Conservation (phyloP, 2,888 invertebrate genomes). For the Crossocerus cetratus region DNA sequence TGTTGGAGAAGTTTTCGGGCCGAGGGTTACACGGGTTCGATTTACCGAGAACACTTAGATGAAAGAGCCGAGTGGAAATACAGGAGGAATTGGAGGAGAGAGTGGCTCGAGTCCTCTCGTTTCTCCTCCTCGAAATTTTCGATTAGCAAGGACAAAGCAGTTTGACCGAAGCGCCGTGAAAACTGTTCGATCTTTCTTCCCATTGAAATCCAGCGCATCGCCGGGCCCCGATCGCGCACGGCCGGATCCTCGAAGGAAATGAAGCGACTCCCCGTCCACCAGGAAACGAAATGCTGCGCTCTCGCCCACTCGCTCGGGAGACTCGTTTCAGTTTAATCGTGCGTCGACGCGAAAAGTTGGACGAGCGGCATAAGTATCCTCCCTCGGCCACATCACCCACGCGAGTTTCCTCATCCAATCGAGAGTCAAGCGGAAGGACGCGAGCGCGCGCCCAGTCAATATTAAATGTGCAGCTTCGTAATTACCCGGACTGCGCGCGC, state of each 20-base stretch:
- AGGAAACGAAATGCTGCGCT: conserved; percentile 28
- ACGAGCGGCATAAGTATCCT: not conserved
- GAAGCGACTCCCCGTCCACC: conserved; percentile 22
- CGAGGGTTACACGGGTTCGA: too few relatives aligned
- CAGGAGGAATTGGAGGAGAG: too few relatives aligned
- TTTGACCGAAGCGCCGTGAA: conserved; percentile 21
- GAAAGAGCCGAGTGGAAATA: too few relatives aligned
- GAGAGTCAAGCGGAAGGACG: too few relatives aligned
- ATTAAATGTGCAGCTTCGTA: not conserved
- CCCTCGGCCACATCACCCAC: too few relatives aligned
- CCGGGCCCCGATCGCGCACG: conserved; percentile 23
- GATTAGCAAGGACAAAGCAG: conserved; percentile 31
- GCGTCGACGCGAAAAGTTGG: conserved; percentile 18
- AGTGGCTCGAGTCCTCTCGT: too few relatives aligned
- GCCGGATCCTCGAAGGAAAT: conserved; percentile 28
- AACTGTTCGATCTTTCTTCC: conserved; percentile 36
- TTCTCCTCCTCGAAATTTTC: conserved; percentile 16
- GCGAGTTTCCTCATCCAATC: too few relatives aligned
- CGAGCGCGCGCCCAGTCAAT: not conserved
- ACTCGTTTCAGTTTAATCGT: conserved; percentile 22
- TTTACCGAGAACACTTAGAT: too few relatives aligned
- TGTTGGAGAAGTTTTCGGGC: too few relatives aligned
- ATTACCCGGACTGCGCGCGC: not conserved
- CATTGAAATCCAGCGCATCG: conserved; percentile 35
- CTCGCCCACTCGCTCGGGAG: not conserved